phyloP scores from a whole-genome alignment of 2,113 vertebrate genomes.

The Rafetus swinhoei region DNA sequence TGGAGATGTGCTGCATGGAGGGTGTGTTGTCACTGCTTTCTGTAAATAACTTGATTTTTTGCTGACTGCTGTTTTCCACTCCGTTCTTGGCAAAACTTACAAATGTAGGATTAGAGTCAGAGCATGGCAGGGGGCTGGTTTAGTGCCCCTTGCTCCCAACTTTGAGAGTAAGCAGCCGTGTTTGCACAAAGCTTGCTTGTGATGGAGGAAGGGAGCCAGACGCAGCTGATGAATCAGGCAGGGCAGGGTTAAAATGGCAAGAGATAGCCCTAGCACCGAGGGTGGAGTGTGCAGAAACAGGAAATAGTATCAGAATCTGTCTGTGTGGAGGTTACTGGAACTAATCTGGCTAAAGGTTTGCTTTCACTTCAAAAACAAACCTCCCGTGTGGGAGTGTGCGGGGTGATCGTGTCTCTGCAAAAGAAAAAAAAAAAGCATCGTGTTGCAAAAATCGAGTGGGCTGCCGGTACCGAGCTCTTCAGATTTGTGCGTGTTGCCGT shows the following conservation, averaged over 20 bases:
- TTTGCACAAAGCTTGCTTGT: background rate
- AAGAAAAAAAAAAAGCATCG: background rate
- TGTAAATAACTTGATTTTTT: background rate
- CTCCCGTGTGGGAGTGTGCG: background rate
- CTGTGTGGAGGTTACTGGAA: constrained; percentile 45
- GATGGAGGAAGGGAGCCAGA: constrained; percentile 18
- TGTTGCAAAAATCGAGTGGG: background rate
- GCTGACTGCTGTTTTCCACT: constrained; percentile 62
- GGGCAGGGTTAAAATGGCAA: background rate
- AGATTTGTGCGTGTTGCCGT: background rate
- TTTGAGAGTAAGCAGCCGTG: background rate
- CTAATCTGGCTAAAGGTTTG: background rate
- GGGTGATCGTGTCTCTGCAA: background rate
- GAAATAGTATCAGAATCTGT: constrained; percentile 25
- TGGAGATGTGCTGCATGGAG: background rate
- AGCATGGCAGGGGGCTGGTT: background rate
- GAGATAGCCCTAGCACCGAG: constrained; percentile 44
- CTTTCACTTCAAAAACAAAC: constrained; percentile 37
- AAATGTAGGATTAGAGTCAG: background rate
- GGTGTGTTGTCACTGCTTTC: background rate
- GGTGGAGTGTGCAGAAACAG: constrained; percentile 65
- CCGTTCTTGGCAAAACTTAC: constrained; percentile 55
- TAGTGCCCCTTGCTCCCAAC: background rate
- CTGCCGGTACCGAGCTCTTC: background rate
- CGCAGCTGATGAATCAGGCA: background rate